Percentiles rank a stretch among this genome's conserved stretches.
Conservation (phyloP, 2,888 invertebrate genomes). For the Drosophila falleni region DNA sequence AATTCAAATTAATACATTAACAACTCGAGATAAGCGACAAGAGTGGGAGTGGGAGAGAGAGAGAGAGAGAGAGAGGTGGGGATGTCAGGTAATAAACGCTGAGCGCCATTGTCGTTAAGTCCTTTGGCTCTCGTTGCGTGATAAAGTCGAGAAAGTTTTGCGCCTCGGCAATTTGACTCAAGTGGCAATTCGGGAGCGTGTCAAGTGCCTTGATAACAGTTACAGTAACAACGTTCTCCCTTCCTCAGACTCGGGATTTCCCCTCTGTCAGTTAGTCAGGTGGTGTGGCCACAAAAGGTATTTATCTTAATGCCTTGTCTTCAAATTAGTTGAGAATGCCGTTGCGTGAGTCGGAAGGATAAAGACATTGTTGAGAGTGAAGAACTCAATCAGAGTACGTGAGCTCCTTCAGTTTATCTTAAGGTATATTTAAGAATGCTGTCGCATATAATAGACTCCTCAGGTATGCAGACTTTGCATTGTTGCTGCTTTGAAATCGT, state of each 20-base stretch:
- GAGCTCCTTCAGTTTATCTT: conserved; percentile 10
- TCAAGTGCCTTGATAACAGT: conserved; percentile 75
- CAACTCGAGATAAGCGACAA: conserved; percentile 48
- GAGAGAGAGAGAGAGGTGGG: neutral
- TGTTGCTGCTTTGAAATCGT: neutral
- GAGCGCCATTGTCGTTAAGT: conserved; percentile 59
- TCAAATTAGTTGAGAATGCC: conserved; percentile 71
- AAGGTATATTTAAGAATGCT: conserved; percentile 27
- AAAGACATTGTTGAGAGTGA: neutral
- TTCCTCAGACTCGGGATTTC: no score
- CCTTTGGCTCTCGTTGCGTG: conserved; percentile 50
- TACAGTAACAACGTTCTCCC: conserved; percentile 37
- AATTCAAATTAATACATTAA: conserved; percentile 79
- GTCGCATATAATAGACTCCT: neutral
- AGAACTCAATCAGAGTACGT: conserved; percentile 53
- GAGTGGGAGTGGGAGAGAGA: neutral
- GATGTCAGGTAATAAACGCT: conserved; percentile 73
- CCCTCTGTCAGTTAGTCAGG: conserved; percentile 20
- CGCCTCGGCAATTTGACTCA: conserved; percentile 73
- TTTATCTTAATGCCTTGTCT: conserved; percentile 71
- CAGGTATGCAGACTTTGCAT: conserved; percentile 8
- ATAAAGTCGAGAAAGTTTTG: conserved; percentile 67
- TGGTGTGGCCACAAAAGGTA: conserved; percentile 73
- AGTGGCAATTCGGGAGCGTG: conserved; percentile 81
- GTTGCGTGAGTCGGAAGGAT: conserved; percentile 41